These are phyloP conservation scores for Lithophane socia DNA, from an alignment of 2,888 invertebrate genomes.

Conservation along the genomic window DNA sequence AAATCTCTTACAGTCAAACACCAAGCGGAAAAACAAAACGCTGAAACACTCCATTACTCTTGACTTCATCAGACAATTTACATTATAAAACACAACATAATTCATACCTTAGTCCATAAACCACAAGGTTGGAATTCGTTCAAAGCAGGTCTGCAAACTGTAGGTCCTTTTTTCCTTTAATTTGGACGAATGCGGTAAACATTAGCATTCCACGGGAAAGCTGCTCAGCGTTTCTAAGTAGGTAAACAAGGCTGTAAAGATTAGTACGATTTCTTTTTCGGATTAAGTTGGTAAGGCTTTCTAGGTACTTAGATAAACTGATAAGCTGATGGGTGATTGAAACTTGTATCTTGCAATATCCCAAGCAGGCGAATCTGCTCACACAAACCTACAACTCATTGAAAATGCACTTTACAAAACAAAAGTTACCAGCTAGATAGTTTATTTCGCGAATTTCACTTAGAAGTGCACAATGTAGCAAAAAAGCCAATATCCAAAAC, in stretches of 20 bases:
- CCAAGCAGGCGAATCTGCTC: background rate
- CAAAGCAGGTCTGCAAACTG: background rate
- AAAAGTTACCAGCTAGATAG: constrained; percentile 4
- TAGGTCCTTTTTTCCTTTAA: constrained; percentile 73
- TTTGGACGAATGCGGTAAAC: constrained; percentile 75
- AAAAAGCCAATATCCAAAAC: constrained; percentile 56
- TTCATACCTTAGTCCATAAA: background rate
- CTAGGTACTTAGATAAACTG: background rate
- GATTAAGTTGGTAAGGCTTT: constrained; percentile 45
- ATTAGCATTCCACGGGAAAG: constrained; percentile 83
- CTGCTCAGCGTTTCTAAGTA: constrained; percentile 83
- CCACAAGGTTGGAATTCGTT: constrained; percentile 45
- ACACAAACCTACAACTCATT: background rate
- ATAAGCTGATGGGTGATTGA: background rate
- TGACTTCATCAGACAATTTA: constrained; percentile 74
- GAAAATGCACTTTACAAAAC: background rate
- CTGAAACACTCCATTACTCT: constrained; percentile 79
- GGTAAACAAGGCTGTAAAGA: constrained; percentile 76
- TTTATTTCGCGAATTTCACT: constrained; percentile 35
- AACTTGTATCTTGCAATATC: background rate
- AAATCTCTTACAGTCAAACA: constrained; percentile 79
- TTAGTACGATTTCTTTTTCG: constrained; percentile 61
- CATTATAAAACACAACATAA: constrained; percentile 36
- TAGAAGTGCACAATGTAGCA: constrained; percentile 33
- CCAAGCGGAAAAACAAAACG: constrained; percentile 76